These are phyloP conservation scores for Nasonia giraulti DNA, from an alignment of 1,140 invertebrate genomes.

Conservation along the genomic window DNA sequence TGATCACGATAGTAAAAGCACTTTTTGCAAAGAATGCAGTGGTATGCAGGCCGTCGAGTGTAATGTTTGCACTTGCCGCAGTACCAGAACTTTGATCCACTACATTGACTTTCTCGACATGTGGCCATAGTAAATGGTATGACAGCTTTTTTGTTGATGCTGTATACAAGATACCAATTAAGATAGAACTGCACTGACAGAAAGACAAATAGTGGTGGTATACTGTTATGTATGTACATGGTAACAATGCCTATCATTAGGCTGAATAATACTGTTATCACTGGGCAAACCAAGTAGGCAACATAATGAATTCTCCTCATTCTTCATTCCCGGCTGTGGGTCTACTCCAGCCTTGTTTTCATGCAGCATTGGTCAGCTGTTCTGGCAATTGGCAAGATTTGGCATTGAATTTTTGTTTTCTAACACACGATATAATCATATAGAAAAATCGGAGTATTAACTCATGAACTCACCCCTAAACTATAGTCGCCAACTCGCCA, in stretches of 20 bases:
- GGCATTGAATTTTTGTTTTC: background rate
- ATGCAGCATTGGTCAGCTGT: background rate
- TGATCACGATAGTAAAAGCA: constrained; percentile 64
- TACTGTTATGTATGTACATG: constrained; percentile 57
- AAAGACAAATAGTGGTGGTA: constrained; percentile 61
- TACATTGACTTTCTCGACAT: constrained; percentile 27
- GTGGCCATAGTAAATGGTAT: constrained; percentile 53
- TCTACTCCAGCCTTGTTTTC: background rate
- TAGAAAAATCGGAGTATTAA: background rate
- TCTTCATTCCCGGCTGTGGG: background rate
- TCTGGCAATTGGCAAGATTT: background rate
- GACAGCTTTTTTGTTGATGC: constrained; percentile 56
- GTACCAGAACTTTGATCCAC: constrained; percentile 60
- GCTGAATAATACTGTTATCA: constrained; percentile 45
- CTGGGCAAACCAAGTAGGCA: constrained; percentile 36
- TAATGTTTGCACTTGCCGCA: constrained; percentile 61
- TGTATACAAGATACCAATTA: constrained; percentile 64
- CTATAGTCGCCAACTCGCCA: background rate
- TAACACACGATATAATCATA: background rate
- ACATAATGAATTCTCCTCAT: constrained; percentile 41
- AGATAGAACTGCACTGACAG: constrained; percentile 62
- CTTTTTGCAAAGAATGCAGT: constrained; percentile 61
- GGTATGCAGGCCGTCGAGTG: constrained; percentile 59
- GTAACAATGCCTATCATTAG: constrained; percentile 51
- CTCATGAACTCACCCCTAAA: background rate